Base-by-base conservation (phyloP, 2,113 vertebrate species). In the Rhipidura dahli region DNA sequence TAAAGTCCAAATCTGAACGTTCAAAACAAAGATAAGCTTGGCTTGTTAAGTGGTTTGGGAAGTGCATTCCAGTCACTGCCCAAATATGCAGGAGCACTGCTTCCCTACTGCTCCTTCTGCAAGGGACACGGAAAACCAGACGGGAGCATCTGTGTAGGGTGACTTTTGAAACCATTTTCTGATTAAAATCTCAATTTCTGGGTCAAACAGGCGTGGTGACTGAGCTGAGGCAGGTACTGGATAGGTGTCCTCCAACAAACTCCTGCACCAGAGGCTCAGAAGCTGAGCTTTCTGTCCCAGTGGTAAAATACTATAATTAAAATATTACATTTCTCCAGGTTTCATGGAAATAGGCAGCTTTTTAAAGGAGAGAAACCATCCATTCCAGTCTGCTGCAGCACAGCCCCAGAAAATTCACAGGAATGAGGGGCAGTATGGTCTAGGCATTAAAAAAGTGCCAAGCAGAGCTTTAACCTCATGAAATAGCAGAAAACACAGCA, bases 141-240 rank as follows among this genome's bases (percentile, higher is more conserved):
- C 4, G 76, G 49, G 30, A 75, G 68, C 53, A 64, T 37, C 72
- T 51, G 42, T 19, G 12, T 3, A 2, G 1, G 24, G 13, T 4
- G 19, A 22, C 14, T 83, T 39, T 4, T 11, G 18, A 75, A 83
- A 42, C 5, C 3, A 26, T n/a, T 66, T 35, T 78, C 23, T 15
- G n/a, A 60, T 28, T 30, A 9, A 44, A 91, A 68, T 31, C 60
- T 33, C 35, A 5, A 20, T 17, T 63, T 33, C 27, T 21, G 71
- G 39, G 21, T 35, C 63, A 37, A 26, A 37, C 1, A 33, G 76
- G 59, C 0, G 13, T 5, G 6, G 9, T 4, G 21, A 28, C 39
- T 2, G 7, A 35, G 71, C 21, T 21, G 8, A 51, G 39, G 3
- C 0, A 21, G 51, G 72, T 2, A 6, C 50, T 8, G 7, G 1